phyloP scores from a whole-genome alignment of 2,113 vertebrate species.

The Greenwoodochromis staneri region DNA sequence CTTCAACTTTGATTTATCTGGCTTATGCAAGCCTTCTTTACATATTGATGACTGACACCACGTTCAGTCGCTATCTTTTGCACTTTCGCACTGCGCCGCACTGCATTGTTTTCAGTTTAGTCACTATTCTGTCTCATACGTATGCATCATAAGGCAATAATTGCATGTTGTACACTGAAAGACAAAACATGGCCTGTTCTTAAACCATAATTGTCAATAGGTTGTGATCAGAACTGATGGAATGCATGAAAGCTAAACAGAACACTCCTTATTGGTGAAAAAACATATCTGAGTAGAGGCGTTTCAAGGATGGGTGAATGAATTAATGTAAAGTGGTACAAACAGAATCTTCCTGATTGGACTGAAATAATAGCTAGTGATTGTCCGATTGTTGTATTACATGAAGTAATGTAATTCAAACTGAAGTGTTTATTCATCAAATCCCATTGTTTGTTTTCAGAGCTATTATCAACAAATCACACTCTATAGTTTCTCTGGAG shows the following conservation, averaged over 20 bases:
- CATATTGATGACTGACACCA: conserved; percentile 15
- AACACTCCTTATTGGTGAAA: background rate
- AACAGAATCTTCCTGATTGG: background rate
- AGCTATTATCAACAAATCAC: background rate
- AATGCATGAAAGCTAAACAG: background rate
- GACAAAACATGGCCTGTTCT: background rate
- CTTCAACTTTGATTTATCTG: conserved; percentile 7
- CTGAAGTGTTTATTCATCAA: background rate
- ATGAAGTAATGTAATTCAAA: background rate
- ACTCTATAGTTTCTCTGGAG: background rate
- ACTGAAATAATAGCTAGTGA: conserved; percentile 3
- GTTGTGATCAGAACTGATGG: background rate
- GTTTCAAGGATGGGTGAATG: background rate
- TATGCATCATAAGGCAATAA: background rate
- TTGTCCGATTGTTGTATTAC: conserved; percentile 7
- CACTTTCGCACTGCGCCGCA: background rate
- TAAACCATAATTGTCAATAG: background rate
- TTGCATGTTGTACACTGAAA: background rate
- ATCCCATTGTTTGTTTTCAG: background rate
- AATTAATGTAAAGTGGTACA: background rate
- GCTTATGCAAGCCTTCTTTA: background rate
- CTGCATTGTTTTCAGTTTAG: background rate
- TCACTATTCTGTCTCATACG: background rate
- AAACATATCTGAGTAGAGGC: background rate
- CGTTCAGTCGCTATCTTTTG: conserved; percentile 9